phyloP scores from a whole-genome alignment of 1,140 invertebrate genomes.

The Mamestra configurata region DNA sequence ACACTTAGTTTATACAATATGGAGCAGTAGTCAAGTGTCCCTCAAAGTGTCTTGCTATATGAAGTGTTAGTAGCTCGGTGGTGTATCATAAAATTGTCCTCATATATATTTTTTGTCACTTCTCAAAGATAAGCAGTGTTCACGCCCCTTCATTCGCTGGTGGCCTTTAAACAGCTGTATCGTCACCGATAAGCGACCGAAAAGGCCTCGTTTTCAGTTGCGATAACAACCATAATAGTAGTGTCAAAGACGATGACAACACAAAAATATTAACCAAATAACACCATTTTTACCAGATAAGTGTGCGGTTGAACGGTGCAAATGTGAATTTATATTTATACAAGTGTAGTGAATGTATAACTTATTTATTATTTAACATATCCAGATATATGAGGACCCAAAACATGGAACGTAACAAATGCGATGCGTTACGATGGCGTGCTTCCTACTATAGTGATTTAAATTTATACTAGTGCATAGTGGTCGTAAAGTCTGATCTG shows the following conservation, averaged over 20 bases:
- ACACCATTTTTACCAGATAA: slow-evolving; percentile 58
- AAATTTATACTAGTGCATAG: slow-evolving; percentile 72
- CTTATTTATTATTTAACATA: slow-evolving; percentile 68
- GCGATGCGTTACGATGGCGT: slow-evolving; percentile 66
- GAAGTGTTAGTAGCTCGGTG: background rate
- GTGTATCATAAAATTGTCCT: slow-evolving; percentile 16
- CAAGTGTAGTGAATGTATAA: slow-evolving; percentile 74
- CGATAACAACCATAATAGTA: slow-evolving; percentile 48
- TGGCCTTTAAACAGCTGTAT: slow-evolving; percentile 53
- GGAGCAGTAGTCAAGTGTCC: background rate
- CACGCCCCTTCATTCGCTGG: slow-evolving; percentile 14
- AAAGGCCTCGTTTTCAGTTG: slow-evolving; percentile 38
- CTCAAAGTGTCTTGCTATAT: slow-evolving; percentile 6
- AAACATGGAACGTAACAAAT: slow-evolving; percentile 79
- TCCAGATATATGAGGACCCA: slow-evolving; percentile 60
- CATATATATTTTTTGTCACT: background rate
- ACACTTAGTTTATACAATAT: background rate
- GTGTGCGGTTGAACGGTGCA: slow-evolving; percentile 64
- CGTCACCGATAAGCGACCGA: slow-evolving; percentile 51
- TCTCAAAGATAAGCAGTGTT: slow-evolving; percentile 22
- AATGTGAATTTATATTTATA: slow-evolving; percentile 85
- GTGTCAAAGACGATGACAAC: slow-evolving; percentile 38
- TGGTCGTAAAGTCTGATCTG: slow-evolving; percentile 74
- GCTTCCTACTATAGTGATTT: slow-evolving; percentile 74
- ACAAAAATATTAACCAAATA: slow-evolving; percentile 19